Percentiles rank a stretch among this genome's conserved stretches.
phyloP scores from a whole-genome alignment of 2,888 invertebrate species.

The Vandiemenella viatica region DNA sequence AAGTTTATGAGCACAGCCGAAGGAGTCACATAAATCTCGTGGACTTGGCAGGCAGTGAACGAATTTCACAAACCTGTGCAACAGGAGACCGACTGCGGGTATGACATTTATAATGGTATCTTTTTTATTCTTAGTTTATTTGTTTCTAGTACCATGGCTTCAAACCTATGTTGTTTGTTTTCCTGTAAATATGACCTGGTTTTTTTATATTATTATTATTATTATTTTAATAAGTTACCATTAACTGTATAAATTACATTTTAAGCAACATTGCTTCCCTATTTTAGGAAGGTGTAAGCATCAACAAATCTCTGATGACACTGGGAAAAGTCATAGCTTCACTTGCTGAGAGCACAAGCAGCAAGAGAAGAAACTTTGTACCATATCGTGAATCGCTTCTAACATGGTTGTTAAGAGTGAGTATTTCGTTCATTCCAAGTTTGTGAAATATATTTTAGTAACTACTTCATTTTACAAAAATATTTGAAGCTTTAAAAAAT shows the following conservation, averaged over 20 bases:
- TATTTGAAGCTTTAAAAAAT: too few relatives aligned
- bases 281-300: conserved; percentile 52
- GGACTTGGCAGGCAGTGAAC: conserved; percentile 68
- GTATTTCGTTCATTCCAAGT: conserved; percentile 23
- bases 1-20: conserved; percentile 26
- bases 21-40: conserved; percentile 65
- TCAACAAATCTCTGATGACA: conserved; percentile 59
- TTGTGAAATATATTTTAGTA: conserved; percentile 22
- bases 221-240: background rate
- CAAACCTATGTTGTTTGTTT: too few relatives aligned
- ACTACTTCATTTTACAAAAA: too few relatives aligned
- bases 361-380: conserved; percentile 40
- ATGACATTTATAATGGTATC: too few relatives aligned
- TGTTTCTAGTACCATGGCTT: too few relatives aligned
- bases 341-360: conserved; percentile 43
- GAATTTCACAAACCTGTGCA: conserved; percentile 46
- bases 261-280: background rate
- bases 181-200: background rate
- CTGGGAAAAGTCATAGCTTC: conserved; percentile 67
- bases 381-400: conserved; percentile 69
- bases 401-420: conserved; percentile 60
- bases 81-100: conserved; percentile 49
- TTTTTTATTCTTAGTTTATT: too few relatives aligned
- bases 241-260: background rate
- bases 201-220: background rate